Conservation (phyloP, 1,140 invertebrate genomes). For the Antheraea pernyi region DNA sequence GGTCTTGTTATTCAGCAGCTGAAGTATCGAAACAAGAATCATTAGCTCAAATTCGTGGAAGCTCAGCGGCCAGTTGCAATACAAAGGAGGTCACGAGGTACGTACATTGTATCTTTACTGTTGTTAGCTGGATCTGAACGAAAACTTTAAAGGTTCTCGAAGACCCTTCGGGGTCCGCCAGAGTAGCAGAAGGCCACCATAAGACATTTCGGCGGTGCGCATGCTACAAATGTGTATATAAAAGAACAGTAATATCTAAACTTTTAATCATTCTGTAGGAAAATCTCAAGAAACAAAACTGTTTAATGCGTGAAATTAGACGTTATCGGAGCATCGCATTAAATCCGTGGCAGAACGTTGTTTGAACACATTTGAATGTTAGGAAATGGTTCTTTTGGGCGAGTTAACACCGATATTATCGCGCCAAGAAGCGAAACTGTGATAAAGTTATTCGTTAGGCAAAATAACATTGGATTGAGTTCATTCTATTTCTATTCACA, state of each 20-base stretch:
- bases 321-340: background rate
- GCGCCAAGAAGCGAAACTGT: conserved; percentile 5
- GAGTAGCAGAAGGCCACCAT: no score
- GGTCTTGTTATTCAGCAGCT: no score
- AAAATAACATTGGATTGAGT: background rate
- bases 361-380: background rate
- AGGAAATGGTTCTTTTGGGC: conserved; percentile 15
- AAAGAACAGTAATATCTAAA: background rate
- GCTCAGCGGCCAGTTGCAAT: no score
- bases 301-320: background rate
- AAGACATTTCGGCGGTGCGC: no score
- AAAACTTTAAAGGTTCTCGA: no score
- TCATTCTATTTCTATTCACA: background rate
- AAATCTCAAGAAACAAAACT: background rate
- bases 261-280: background rate
- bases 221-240: no score
- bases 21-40: no score
- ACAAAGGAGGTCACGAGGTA: no score
- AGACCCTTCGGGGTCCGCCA: no score
- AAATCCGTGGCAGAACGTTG: background rate
- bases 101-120: no score
- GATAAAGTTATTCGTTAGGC: conserved; percentile 9
- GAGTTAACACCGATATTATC: conserved; percentile 14
- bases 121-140: no score
- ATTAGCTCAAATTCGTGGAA: no score